Base-by-base conservation (phyloP, 2,888 invertebrate species). In the Plemyria rubiginata region DNA sequence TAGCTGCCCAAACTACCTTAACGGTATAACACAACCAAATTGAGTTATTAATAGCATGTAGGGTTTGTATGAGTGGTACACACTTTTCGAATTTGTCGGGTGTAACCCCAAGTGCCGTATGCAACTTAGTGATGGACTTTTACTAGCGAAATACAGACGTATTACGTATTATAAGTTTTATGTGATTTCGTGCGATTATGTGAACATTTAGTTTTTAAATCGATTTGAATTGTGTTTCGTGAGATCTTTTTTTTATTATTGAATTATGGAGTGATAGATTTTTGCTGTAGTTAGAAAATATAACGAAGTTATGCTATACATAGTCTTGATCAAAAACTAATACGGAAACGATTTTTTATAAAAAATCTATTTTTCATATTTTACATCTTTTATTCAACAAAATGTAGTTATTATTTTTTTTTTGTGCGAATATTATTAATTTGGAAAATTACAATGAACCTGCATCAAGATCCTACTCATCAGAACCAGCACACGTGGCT, bases 1-100 rank as follows among this genome's bases (percentile, higher is more conserved):
- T 77, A 75, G 36, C 28, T 49, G 5, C 5, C 28, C 38, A 54
- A 54, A 58, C 36, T 57, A 68, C 67, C 65, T 67, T 70, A 74
- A 71, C 69, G 68, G 54, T 73, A 68, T 72, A 71, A 73, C 56
- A 13, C 73, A 61, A 45, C 76, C 51, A 63, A 74, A 72, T 77
- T 46, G 52, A 74, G 57, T 11, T 22, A 13, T 29, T 3, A 22
- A 40, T 50, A n/a, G 36, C 7, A 45, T 7, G 28, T 59, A 6
- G 16, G 49, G 40, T 56, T 55, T 59, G 48, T 36, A 45, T 58
- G 41, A 8, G 28, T n/a, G 16, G 8, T 32, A 13, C 0, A 11
- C 0, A 7, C 58, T 40, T 9, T 38, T 49, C n/a, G 13, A 48
- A 52, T n/a, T 22, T 49, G 55, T 22, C 49, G n/a, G 45, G 40